These are phyloP conservation scores for Thamnaconus septentrionalis DNA, from an alignment of 2,113 vertebrate genomes.

Conservation along the genomic window DNA sequence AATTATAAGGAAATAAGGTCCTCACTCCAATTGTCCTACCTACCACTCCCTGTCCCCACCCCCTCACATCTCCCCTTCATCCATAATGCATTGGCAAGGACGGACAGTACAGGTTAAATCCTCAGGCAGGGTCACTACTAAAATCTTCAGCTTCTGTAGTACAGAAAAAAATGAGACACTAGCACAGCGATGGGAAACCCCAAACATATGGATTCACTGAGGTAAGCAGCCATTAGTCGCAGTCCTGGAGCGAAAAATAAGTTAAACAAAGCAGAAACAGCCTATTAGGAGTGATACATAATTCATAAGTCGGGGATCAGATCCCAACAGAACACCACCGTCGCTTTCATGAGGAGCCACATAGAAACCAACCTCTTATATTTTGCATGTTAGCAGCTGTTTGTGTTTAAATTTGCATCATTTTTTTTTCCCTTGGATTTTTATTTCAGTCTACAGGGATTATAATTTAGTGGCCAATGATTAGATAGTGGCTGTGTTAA, in stretches of 20 bases:
- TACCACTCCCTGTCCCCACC: constrained; percentile 49
- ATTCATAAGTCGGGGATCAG: constrained; percentile 55
- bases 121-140: constrained; percentile 69
- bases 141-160: constrained; percentile 14
- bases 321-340: constrained; percentile 3
- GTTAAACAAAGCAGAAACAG: constrained; percentile 60
- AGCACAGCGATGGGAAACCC: constrained; percentile 42
- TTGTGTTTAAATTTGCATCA: constrained; percentile 12
- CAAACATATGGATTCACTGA: constrained; percentile 29
- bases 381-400: constrained; percentile 16
- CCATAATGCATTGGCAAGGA: constrained; percentile 73
- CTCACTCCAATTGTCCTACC: constrained; percentile 21
- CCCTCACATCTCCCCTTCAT: constrained; percentile 47
- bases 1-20: constrained; percentile 76
- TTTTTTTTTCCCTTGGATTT: not conserved
- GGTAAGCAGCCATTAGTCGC: constrained; percentile 23
- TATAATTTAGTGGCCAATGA: not conserved
- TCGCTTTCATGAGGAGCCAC: constrained; percentile 23
- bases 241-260: constrained; percentile 28
- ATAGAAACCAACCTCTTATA: constrained; percentile 10
- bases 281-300: constrained; percentile 65
- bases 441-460: not conserved
- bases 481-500: no score
- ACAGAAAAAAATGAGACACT: constrained; percentile 49
- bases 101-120: constrained; percentile 58